These are phyloP conservation scores for Mycteria americana DNA, from an alignment of 2,797 vertebrate genomes.

Conservation along the genomic window DNA sequence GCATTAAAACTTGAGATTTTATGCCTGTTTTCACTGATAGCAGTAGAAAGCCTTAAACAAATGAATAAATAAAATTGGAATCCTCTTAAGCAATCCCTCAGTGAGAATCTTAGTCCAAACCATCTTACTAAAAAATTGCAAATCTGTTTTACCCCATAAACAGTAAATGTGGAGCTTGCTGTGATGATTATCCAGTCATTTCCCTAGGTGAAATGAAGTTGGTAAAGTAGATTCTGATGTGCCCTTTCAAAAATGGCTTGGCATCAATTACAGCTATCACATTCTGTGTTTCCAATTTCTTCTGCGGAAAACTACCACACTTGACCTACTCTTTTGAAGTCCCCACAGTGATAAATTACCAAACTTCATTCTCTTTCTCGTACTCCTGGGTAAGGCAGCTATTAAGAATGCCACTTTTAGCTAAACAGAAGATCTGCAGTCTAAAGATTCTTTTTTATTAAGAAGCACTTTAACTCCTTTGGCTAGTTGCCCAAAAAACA, in stretches of 20 bases:
- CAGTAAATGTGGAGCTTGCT: neutral
- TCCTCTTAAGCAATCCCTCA: neutral
- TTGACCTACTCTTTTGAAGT: neutral
- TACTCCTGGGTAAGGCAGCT: neutral
- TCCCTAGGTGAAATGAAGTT: neutral
- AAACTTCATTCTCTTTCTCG: neutral
- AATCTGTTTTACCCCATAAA: neutral
- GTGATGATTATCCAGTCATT: neutral
- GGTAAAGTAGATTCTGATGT: slow-evolving; percentile 1
- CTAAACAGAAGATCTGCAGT: neutral
- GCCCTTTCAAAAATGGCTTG: slow-evolving; percentile 23
- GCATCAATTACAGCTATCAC: neutral
- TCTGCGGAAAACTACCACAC: neutral
- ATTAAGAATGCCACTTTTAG: neutral
- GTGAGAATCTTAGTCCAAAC: neutral
- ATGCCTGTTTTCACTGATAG: neutral
- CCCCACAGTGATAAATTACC: neutral
- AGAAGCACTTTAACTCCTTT: neutral
- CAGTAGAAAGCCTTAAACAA: neutral
- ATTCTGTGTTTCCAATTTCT: neutral
- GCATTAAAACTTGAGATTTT: neutral
- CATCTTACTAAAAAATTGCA: neutral
- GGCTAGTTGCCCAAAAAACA: neutral
- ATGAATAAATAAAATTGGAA: neutral
- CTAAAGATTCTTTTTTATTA: neutral